Evolutionary conservation across 92 coral and sea anemone genomes (phyloP).

Genomic region (Virgularia gustaviana): DNA sequence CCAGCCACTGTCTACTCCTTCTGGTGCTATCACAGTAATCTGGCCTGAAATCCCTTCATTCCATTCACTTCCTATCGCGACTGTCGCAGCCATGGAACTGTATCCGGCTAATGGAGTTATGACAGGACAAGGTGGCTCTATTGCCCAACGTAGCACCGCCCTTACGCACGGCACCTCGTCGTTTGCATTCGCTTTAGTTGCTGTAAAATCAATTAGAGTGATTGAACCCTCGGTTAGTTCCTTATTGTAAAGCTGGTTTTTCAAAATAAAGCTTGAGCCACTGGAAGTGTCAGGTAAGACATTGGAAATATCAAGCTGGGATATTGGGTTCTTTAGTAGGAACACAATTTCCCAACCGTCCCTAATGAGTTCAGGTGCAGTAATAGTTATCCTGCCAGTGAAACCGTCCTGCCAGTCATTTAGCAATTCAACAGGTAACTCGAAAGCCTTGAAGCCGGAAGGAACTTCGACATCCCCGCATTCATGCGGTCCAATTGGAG

Average conservation of each 20-base stretch:
- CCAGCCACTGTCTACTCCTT: constrained; percentile 22
- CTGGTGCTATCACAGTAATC: constrained; percentile 20
- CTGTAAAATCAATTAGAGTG: constrained; percentile 1
- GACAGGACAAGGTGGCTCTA: constrained; percentile 13
- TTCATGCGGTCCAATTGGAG: neutral
- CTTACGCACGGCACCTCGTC: constrained; percentile 24
- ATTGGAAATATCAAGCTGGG: constrained; percentile 41
- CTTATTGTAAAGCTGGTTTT: constrained; percentile 52
- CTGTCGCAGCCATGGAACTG: constrained; percentile 5
- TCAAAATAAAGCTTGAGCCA: constrained; percentile 39
- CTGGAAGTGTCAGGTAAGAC: constrained; percentile 25
- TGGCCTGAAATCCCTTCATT: constrained; percentile 17
- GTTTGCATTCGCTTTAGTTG: constrained; percentile 11
- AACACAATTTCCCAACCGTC: constrained; percentile 62
- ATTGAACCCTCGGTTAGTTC: constrained; percentile 11
- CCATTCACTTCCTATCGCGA: constrained; percentile 10
- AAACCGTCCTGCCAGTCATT: neutral
- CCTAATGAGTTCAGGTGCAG: constrained; percentile 4
- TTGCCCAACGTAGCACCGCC: constrained; percentile 25
- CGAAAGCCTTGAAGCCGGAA: neutral
- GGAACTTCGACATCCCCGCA: neutral
- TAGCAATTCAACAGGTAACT: neutral
- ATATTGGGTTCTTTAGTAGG: constrained; percentile 41
- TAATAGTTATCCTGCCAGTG: neutral
- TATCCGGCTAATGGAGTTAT: neutral